A percentile compares a stretch with the other conserved stretches of the same genome.
phyloP scores from a whole-genome alignment of 2,797 vertebrate species.

The Crocidura indochinensis region DNA sequence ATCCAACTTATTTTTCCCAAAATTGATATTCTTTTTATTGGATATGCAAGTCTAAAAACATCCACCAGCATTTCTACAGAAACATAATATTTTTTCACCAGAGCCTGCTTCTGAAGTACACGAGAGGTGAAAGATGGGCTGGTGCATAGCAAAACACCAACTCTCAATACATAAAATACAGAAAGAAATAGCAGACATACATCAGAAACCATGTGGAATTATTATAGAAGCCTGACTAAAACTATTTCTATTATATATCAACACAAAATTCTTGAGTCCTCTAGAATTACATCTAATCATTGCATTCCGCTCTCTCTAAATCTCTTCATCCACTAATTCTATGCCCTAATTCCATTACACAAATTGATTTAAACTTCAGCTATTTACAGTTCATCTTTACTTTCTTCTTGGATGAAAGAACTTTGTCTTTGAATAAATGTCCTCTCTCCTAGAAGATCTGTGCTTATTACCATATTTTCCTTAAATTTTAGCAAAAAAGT shows the following conservation, averaged over 20 bases:
- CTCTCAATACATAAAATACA: background rate
- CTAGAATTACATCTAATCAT: slow-evolving; percentile 53
- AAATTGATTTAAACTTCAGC: background rate
- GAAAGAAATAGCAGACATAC: background rate
- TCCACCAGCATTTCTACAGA: slow-evolving; percentile 32
- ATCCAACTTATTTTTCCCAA: background rate
- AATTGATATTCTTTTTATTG: slow-evolving; percentile 53
- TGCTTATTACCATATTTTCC: background rate
- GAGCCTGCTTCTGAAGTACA: slow-evolving; percentile 28
- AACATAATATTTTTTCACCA: slow-evolving; percentile 10
- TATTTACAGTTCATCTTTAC: background rate
- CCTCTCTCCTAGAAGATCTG: background rate
- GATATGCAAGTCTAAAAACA: background rate
- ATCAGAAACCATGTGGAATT: background rate
- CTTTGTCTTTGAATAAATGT: background rate
- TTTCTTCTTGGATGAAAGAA: background rate
- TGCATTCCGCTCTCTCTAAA: slow-evolving; percentile 41
- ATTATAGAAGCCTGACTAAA: slow-evolving; percentile 34
- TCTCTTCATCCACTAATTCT: slow-evolving; percentile 57
- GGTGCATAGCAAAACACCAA: slow-evolving; percentile 36
- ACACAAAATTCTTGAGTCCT: background rate
- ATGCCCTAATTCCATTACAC: slow-evolving; percentile 5
- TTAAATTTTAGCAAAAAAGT: too few species aligned
- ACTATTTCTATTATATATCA: background rate
- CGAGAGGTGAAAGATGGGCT: background rate